Conservation (phyloP, 2,888 invertebrate genomes). For the Octodonta nipae region DNA sequence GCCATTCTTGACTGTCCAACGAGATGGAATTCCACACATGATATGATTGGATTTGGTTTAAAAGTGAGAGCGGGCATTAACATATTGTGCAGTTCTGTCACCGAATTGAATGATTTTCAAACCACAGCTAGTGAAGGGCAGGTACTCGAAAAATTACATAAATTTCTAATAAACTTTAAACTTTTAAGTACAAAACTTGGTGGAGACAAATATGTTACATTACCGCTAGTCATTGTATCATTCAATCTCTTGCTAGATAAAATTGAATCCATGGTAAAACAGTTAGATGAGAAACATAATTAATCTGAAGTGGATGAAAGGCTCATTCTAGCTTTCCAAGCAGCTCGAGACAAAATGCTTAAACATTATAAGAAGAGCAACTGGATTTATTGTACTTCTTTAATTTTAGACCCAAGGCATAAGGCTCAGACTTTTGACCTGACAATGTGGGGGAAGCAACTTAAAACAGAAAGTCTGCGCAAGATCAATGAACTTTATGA, state of each 20-base stretch:
- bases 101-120: conserved; percentile 1
- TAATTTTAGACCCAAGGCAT: conserved; percentile 18
- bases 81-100: background rate
- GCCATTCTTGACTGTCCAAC: conserved; percentile 4
- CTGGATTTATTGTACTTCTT: conserved; percentile 17
- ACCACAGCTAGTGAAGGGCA: conserved; percentile 2
- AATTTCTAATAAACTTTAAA: conserved; percentile 10
- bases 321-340: conserved; percentile 14
- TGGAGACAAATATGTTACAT: conserved; percentile 16
- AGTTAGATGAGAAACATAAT: conserved; percentile 12
- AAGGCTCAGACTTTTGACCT: conserved; percentile 17
- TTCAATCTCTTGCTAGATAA: conserved; percentile 17
- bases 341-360: conserved; percentile 16
- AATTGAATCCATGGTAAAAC: too few relatives aligned
- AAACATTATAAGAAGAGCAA: conserved; percentile 18
- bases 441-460: conserved; percentile 12
- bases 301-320: conserved; percentile 12
- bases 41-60: conserved; percentile 5
- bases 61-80: conserved; percentile 1
- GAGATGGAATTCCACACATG: conserved; percentile 6
- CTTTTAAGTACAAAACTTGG: conserved; percentile 6
- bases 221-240: conserved; percentile 12
- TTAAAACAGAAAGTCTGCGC: conserved; percentile 3
- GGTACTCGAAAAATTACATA: conserved; percentile 4
- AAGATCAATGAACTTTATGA: background rate